Percentiles rank a stretch among this genome's conserved stretches.
Evolutionary conservation across 2,113 vertebrate species (phyloP).

Genomic region (Myrmecobius fasciatus): DNA sequence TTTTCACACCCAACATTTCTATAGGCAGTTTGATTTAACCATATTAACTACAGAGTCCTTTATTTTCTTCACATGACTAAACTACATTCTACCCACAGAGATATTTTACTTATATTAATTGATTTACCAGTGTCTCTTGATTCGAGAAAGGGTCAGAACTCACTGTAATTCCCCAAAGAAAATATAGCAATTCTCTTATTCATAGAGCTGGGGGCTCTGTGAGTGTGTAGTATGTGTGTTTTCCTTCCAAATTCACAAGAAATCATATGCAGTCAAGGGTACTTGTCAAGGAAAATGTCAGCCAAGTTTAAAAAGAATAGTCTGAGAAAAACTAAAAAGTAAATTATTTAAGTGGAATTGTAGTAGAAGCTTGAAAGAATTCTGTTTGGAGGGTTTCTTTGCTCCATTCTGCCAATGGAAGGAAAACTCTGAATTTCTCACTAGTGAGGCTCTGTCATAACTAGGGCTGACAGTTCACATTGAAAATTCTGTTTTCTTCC

Average conservation of each 20-base stretch:
- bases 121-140: constrained; percentile 68
- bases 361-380: constrained; percentile 89
- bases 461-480: constrained; percentile 88
- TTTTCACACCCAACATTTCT: constrained; percentile 48
- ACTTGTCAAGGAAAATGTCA: constrained; percentile 88
- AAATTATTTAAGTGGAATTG: constrained; percentile 91
- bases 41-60: constrained; percentile 25
- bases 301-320: constrained; percentile 87
- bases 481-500: constrained; percentile 91
- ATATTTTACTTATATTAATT: constrained; percentile 74
- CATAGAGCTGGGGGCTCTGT: constrained; percentile 65
- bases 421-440: constrained; percentile 83
- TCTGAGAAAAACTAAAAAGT: constrained; percentile 88
- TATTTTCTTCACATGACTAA: constrained; percentile 60
- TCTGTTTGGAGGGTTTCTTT: constrained; percentile 88
- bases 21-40: constrained; percentile 58
- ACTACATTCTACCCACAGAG: constrained; percentile 57
- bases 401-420: constrained; percentile 85
- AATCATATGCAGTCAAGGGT: constrained; percentile 84
- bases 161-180: constrained; percentile 74
- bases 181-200: constrained; percentile 77
- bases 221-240: constrained; percentile 69
- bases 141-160: constrained; percentile 74
- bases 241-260: constrained; percentile 80
- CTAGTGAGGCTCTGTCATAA: constrained; percentile 87